These are phyloP conservation scores for Henricia sp. DNA, from an alignment of 53 echinoderm and acorn worm genomes.

Conservation along the genomic window DNA sequence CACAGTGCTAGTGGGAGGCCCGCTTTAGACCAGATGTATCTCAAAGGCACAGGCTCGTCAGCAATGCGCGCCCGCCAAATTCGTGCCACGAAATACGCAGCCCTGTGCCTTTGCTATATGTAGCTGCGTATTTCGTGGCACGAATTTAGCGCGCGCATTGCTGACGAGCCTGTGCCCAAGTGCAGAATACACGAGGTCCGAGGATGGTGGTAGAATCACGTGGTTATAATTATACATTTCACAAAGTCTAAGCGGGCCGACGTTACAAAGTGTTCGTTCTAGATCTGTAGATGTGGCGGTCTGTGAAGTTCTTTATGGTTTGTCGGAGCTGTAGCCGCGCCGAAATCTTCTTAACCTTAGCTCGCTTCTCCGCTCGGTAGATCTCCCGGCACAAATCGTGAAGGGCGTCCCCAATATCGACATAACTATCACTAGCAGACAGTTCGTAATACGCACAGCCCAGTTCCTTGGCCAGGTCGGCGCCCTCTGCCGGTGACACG, in stretches of 20 bases:
- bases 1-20: too few species aligned
- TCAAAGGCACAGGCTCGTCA: too few species aligned
- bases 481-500: constrained; percentile 80
- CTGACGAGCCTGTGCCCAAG: too few species aligned
- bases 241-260: background rate
- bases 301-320: constrained; percentile 96
- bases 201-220: too few species aligned
- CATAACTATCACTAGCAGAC: constrained; percentile 83
- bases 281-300: constrained; percentile 88
- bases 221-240: too few species aligned
- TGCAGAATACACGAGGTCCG: too few species aligned
- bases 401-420: constrained; percentile 80
- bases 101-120: too few species aligned
- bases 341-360: constrained; percentile 93
- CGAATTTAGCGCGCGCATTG: too few species aligned
- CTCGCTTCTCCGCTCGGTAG: constrained; percentile 86
- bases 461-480: constrained; percentile 79
- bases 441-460: constrained; percentile 85
- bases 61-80: too few species aligned
- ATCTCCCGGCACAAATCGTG: constrained; percentile 90
- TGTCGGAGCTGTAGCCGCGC: constrained; percentile 88
- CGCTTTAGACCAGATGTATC: too few species aligned
- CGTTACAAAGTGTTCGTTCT: constrained; percentile 90
- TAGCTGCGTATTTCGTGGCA: too few species aligned
- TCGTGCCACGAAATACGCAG: too few species aligned